Evolutionary conservation across 1,140 invertebrate species (phyloP).

Genomic region (Aphidius gifuensis): DNA sequence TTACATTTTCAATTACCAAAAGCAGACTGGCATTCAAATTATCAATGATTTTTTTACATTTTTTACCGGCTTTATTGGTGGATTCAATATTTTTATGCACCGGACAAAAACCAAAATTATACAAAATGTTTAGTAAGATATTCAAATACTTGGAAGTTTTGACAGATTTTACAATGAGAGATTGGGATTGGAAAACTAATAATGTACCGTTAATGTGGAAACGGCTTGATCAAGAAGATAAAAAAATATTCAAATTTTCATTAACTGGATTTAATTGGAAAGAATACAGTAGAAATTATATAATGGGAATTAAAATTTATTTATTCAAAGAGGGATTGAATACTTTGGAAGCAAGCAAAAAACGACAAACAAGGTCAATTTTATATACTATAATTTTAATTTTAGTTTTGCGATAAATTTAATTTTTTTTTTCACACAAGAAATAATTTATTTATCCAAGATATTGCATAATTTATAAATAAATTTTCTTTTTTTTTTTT

Average conservation of each 20-base stretch:
- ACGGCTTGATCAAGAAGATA: constrained; percentile 60
- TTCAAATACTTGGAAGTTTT: constrained; percentile 69
- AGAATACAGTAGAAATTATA: constrained; percentile 64
- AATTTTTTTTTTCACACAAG: no score
- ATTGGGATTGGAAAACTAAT: constrained; percentile 70
- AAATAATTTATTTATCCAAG: no score
- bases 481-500: no score
- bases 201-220: constrained; percentile 61
- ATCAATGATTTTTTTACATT: constrained; percentile 58
- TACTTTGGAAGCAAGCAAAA: constrained; percentile 61
- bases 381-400: no score
- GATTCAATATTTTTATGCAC: constrained; percentile 57
- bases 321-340: constrained; percentile 69
- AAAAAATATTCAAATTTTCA: constrained; percentile 66
- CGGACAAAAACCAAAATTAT: constrained; percentile 64
- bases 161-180: constrained; percentile 68
- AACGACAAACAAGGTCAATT: constrained; percentile 59
- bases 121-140: constrained; percentile 72
- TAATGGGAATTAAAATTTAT: constrained; percentile 65
- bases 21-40: constrained; percentile 55
- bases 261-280: constrained; percentile 68
- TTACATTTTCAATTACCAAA: constrained; percentile 56
- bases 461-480: no score
- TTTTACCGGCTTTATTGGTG: constrained; percentile 62
- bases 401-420: no score